Conservation (phyloP, 1,140 invertebrate genomes). For the Artemia franciscana region DNA sequence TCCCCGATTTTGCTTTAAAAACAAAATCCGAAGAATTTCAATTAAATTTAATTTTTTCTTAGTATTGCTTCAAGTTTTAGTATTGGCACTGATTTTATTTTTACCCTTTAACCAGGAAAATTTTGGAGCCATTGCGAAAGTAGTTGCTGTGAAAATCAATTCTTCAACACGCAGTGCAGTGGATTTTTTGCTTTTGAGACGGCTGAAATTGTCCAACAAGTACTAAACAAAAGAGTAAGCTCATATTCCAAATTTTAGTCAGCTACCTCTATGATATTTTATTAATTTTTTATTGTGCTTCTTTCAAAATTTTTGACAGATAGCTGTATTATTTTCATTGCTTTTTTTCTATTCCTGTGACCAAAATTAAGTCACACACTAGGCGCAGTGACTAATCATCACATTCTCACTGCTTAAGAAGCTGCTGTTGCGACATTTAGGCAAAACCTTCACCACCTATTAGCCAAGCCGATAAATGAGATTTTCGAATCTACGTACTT, state of each 20-base stretch:
- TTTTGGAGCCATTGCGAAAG: background rate
- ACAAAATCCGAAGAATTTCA: background rate
- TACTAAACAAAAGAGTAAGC: background rate
- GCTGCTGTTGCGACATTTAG: too few species aligned
- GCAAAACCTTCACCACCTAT: too few species aligned
- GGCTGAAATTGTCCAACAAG: background rate
- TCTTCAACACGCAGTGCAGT: background rate
- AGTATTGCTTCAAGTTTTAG: too few species aligned
- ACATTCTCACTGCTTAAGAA: too few species aligned
- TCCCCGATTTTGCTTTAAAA: background rate
- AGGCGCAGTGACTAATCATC: too few species aligned
- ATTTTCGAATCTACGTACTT: too few species aligned
- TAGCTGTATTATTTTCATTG: background rate
- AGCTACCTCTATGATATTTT: background rate
- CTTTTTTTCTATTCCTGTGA: background rate
- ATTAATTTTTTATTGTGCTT: background rate
- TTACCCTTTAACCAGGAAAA: background rate
- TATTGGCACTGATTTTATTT: background rate
- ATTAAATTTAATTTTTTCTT: background rate
- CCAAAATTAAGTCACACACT: too few species aligned
- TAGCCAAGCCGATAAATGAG: too few species aligned
- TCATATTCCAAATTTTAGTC: background rate
- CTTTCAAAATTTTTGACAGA: background rate
- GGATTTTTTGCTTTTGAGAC: background rate
- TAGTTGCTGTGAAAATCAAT: background rate